Conservation (phyloP, 2,113 vertebrate species). For the Myiagra hebetior region DNA sequence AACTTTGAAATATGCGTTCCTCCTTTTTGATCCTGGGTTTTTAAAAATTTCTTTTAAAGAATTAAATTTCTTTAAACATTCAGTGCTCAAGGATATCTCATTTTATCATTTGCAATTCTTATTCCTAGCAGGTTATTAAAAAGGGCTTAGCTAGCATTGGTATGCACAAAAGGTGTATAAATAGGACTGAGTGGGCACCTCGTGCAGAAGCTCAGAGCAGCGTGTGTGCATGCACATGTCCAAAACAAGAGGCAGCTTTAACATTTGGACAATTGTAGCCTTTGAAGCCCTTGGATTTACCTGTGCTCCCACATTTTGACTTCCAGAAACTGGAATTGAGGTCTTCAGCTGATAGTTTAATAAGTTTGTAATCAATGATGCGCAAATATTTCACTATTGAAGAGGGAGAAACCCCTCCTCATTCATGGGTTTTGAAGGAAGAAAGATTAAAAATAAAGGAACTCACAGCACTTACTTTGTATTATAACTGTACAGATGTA, state of each 20-base stretch:
- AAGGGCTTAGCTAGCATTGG: neutral
- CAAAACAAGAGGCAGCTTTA: neutral
- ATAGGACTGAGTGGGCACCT: neutral
- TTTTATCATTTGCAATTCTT: neutral
- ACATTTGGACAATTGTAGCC: neutral
- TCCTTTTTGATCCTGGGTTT: neutral
- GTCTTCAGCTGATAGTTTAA: neutral
- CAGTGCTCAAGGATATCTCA: neutral
- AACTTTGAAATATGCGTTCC: neutral
- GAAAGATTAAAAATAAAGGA: neutral
- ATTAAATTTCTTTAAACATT: neutral
- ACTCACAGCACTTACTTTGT: neutral
- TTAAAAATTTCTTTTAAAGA: neutral
- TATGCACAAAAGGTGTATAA: neutral
- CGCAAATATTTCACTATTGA: neutral
- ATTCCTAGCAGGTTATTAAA: neutral
- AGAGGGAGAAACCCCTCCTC: neutral
- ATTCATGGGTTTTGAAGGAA: neutral
- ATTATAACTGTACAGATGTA: neutral
- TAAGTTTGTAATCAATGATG: neutral
- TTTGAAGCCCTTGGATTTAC: neutral
- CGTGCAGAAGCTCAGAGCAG: neutral
- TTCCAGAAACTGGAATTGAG: neutral
- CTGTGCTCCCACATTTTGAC: neutral
- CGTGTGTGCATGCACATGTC: fast-evolving